phyloP scores from a whole-genome alignment of 2,888 invertebrate species.

The Malacosoma neustria region DNA sequence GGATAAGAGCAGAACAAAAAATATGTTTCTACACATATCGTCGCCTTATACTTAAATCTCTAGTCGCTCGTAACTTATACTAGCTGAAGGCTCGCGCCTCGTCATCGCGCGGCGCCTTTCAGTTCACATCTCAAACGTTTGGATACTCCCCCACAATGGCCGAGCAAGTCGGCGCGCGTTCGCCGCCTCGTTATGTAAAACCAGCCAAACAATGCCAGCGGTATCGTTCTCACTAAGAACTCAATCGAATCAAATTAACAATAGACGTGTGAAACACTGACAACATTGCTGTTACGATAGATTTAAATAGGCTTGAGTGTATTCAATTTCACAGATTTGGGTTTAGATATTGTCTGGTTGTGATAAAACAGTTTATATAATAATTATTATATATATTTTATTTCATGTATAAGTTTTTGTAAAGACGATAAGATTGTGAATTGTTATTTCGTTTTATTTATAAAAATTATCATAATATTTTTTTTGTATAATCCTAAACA shows the following conservation, averaged over 20 bases:
- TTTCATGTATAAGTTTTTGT: no score
- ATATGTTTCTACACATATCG: no score
- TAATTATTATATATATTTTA: no score
- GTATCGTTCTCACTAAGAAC: constrained; percentile 67
- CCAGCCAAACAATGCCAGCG: constrained; percentile 58
- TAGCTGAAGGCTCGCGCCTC: constrained; percentile 41
- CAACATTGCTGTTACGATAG: constrained; percentile 3
- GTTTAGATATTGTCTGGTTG: no score
- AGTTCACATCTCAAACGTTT: constrained; percentile 61
- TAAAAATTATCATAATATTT: no score
- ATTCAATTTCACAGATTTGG: not conserved
- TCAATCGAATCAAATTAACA: constrained; percentile 67
- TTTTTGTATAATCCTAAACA: no score
- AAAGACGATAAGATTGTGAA: no score
- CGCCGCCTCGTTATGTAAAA: constrained; percentile 71
- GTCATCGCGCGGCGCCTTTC: constrained; percentile 71
- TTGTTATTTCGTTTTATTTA: no score
- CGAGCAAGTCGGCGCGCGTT: constrained; percentile 44
- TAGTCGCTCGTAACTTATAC: constrained; percentile 17
- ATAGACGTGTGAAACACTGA: constrained; percentile 41
- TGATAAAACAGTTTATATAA: no score
- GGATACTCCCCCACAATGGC: constrained; percentile 58
- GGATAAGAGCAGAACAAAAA: no score
- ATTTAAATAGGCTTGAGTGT: not conserved
- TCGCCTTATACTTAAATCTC: no score